These are phyloP conservation scores for Heloderma charlesbogerti DNA, from an alignment of 2,113 vertebrate species.

Conservation along the genomic window DNA sequence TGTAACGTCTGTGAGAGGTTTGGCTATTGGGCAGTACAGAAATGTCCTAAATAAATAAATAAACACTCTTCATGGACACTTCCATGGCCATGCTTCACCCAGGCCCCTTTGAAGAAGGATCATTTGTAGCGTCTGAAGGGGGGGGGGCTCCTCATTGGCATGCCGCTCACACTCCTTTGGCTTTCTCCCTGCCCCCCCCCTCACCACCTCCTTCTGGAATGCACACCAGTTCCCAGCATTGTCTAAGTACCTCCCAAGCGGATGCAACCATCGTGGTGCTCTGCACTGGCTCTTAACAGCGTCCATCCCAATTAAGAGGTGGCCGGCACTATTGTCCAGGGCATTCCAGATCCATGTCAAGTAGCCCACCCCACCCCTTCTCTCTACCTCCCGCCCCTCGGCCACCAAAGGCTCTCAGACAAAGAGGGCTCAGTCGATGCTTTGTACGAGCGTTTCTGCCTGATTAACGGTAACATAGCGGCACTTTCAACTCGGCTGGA, in stretches of 20 bases:
- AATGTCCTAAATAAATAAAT: no score
- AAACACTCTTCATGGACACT: no score
- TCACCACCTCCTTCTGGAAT: background rate
- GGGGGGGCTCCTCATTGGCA: conserved; percentile 39
- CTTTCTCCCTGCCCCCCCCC: background rate
- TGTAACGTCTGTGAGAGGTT: no score
- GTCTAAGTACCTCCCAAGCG: conserved; percentile 27
- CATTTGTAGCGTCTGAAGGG: background rate
- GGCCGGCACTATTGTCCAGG: conserved; percentile 26
- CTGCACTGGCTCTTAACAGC: background rate
- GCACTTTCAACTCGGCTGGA: conserved; percentile 19
- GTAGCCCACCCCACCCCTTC: background rate
- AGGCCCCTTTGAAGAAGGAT: background rate
- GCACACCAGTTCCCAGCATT: conserved; percentile 33
- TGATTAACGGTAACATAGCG: conserved; percentile 52
- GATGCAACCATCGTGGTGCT: conserved; percentile 20
- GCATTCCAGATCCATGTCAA: conserved; percentile 49
- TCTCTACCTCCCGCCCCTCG: background rate
- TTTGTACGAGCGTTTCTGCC: conserved; percentile 21
- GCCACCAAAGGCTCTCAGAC: background rate
- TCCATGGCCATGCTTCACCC: no score
- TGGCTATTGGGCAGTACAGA: no score
- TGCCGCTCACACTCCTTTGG: conserved; percentile 2
- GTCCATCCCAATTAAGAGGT: conserved; percentile 51
- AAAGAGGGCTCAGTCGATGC: conserved; percentile 45